These are phyloP conservation scores for Lochmaea capreae DNA, from an alignment of 2,888 invertebrate genomes.

Conservation along the genomic window DNA sequence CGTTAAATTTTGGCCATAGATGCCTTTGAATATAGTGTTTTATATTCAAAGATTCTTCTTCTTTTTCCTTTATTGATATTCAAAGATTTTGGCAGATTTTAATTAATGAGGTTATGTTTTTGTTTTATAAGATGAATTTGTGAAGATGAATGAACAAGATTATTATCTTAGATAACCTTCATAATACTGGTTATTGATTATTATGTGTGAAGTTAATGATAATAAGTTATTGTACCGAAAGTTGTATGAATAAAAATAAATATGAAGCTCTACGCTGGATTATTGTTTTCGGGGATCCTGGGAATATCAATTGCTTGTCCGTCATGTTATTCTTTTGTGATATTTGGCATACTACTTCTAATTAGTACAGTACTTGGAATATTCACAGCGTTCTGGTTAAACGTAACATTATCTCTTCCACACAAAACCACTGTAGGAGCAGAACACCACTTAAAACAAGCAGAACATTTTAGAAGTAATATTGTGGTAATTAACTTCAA, in stretches of 20 bases:
- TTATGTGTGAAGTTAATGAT: neutral
- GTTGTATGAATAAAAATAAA: constrained; percentile 35
- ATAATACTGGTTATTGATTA: neutral
- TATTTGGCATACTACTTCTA: constrained; percentile 54
- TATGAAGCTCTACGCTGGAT: constrained; percentile 40
- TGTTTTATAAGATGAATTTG: too few relatives aligned
- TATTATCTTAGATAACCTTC: neutral
- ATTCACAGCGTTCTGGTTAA: constrained; percentile 70
- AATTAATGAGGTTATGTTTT: neutral
- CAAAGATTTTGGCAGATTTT: too few relatives aligned
- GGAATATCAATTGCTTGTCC: constrained; percentile 49
- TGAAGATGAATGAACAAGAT: too few relatives aligned
- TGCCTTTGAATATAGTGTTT: too few relatives aligned
- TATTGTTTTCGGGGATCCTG: constrained; percentile 35
- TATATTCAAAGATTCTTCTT: too few relatives aligned
- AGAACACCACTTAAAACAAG: constrained; percentile 72
- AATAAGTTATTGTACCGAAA: neutral
- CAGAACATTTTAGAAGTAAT: constrained; percentile 71
- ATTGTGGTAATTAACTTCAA: constrained; percentile 68
- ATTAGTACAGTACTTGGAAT: constrained; percentile 61
- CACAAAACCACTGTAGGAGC: constrained; percentile 73
- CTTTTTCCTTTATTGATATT: too few relatives aligned
- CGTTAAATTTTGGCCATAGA: too few relatives aligned
- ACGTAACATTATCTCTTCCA: constrained; percentile 74
- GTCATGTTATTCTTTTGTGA: constrained; percentile 54